Evolutionary conservation across 2,113 vertebrate species (phyloP), one percentile per base, ranked within the genome.

Genomic region (Stercorarius parasiticus): DNA sequence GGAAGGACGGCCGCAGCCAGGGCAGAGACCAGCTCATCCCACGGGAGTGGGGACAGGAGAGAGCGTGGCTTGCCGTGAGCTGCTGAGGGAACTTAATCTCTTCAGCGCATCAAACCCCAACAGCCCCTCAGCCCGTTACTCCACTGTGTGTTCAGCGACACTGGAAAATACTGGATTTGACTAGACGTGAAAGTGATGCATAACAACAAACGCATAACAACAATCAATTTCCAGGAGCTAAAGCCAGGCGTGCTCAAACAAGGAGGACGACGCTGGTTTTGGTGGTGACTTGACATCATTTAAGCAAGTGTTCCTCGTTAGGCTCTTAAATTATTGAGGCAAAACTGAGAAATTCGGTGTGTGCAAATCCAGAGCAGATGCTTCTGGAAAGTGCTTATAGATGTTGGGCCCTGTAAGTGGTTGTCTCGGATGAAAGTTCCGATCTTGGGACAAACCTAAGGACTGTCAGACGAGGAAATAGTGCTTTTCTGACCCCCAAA

Each of bases 381-480:
- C 72, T 91, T 14, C 72, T 70, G 78, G 69, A 27, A 62, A 42
- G 12, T 1, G 0, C 66, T 30, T 30, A 0, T 2, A 6, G 59
- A 6, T 0, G 4, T 0, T 18, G 72, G 53, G 50, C 45, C 12
- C 19, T 1, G 61, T 1, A 3, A 17, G 3, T 4, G 29, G 2
- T 19, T 15, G 9, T 2, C 30, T 50, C 0, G 4, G 42, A 2
- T n/a, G 58, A 11, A 17, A 52, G 8, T 10, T 65, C 62, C 29
- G 16, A 2, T 1, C 43, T 6, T 1, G 1, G 61, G 55, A 13
- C 10, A 2, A 45, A 13, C 43, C 49, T 6, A 0, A 17, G 47
- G 32, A 2, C 19, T 17, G 10, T 13, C 32, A 4, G 36, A 10
- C 6, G 82, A 45, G 56, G 42, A 22, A 64, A 40, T 0, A 0